A percentile compares a stretch with the other conserved stretches of the same genome.
Conservation (phyloP, 1,140 invertebrate species). For the Fopius arisanus region DNA sequence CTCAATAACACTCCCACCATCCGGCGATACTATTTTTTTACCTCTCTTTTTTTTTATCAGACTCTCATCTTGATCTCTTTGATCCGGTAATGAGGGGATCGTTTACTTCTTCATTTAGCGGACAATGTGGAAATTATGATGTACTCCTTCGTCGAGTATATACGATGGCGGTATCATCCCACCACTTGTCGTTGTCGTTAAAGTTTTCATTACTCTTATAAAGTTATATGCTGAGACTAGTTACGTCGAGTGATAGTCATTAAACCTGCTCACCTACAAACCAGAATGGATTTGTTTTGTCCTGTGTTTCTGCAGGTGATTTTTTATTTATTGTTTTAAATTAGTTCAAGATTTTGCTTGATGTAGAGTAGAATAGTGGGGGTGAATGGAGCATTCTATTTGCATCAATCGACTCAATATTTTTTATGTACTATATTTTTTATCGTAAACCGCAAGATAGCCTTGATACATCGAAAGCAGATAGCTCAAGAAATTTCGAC, state of each 20-base stretch:
- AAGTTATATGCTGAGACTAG: neutral
- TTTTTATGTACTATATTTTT: too few relatives aligned
- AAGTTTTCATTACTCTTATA: slow-evolving; percentile 18
- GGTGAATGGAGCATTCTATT: too few relatives aligned
- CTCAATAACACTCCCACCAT: neutral
- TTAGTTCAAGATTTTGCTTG: too few relatives aligned
- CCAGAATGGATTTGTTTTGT: neutral
- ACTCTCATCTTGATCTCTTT: neutral
- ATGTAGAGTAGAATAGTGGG: too few relatives aligned
- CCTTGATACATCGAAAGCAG: too few relatives aligned
- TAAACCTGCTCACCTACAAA: neutral
- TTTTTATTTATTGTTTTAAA: too few relatives aligned
- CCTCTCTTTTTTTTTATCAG: neutral
- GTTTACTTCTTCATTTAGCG: neutral
- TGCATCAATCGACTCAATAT: too few relatives aligned
- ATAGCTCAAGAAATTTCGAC: too few relatives aligned
- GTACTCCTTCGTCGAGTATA: neutral
- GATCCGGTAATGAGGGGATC: neutral
- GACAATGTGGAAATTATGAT: neutral
- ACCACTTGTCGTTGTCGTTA: neutral
- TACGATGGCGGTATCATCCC: neutral
- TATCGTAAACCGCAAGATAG: too few relatives aligned
- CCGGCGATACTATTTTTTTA: too few relatives aligned
- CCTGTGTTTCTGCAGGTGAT: too few relatives aligned
- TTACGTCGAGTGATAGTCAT: neutral